Evolutionary conservation across 2,888 invertebrate species (phyloP), one percentile per base, ranked within the genome.

Genomic region (Spilarctia lutea): DNA sequence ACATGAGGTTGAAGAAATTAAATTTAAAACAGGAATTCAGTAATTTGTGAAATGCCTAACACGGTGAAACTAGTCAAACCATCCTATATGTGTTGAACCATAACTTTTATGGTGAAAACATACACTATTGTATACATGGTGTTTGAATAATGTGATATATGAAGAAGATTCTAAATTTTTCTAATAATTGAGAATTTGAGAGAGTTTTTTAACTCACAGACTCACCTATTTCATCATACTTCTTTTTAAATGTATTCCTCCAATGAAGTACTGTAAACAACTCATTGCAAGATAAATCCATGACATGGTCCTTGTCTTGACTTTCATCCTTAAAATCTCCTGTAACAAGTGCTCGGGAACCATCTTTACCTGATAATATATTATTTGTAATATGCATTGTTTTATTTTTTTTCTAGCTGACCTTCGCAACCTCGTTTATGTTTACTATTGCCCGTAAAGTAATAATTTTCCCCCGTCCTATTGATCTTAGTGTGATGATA

Each of bases 331-430:
- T 96, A 89, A 99, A 99, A 86, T 99, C 97, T 0, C 99, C 99
- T 11, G 98, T 98, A 45, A 99, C 97, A 91, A 99, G 99, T 11
- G 98, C 98, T 88, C 98, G 96, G 0, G 98, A 98, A 6, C 98
- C 99, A 97, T 99, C 99, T 85, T 97, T 97, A 1, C 99, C 99
- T 98, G 86, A 11, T 71, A 75, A 63, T 56, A 48, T 70, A 45
- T 20, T 24, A 24, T 3, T 13, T 18, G 2, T 56, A 3, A 56
- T 56, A n/a, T 56, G 11, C 10, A 24, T 56, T 52, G 20, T 6
- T 48, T 48, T 18, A 45, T 45, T 45, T 45, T 13, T 18, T 45
- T 3, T 45, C 0, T 18, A 45, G 1, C 11, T n/a, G n/a, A n/a
- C n/a, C n/a, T n/a, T n/a, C n/a, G n/a, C n/a, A n/a, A n/a, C n/a